Percentiles rank a stretch among this genome's conserved stretches.
These are phyloP conservation scores for Conus canariensis DNA, from an alignment of 2,888 invertebrate species.

Conservation along the genomic window DNA sequence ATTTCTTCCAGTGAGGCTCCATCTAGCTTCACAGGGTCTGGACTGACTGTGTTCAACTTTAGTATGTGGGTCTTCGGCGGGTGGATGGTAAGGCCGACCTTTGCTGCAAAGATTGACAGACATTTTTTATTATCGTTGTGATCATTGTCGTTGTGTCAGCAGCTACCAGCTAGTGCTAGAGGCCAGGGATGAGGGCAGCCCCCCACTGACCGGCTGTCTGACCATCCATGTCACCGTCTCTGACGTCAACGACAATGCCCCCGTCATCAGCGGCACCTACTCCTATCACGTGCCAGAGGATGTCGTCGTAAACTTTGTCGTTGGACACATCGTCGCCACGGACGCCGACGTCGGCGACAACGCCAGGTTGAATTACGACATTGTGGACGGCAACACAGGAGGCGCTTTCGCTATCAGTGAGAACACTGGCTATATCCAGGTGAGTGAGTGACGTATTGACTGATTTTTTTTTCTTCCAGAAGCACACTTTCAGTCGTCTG, in stretches of 20 bases:
- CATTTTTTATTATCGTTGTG: neutral
- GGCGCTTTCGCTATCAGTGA: constrained; percentile 59
- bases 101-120: too few relatives aligned
- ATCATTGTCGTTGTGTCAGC: constrained; percentile 14
- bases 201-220: constrained; percentile 54
- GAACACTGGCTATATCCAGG: constrained; percentile 19
- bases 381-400: constrained; percentile 64
- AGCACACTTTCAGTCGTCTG: too few relatives aligned
- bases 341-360: constrained; percentile 66
- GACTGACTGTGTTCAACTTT: too few relatives aligned
- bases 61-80: too few relatives aligned
- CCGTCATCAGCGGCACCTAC: constrained; percentile 58
- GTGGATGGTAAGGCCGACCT: too few relatives aligned
- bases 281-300: constrained; percentile 61
- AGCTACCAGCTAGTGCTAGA: constrained; percentile 62
- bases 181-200: constrained; percentile 58
- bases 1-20: too few relatives aligned
- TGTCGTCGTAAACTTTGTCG: constrained; percentile 56
- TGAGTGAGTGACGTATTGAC: neutral
- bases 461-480: too few relatives aligned
- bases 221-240: constrained; percentile 63
- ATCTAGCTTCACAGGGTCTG: too few relatives aligned
- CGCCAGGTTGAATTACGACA: constrained; percentile 56
- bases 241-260: constrained; percentile 71
- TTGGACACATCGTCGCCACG: constrained; percentile 60